Conservation (phyloP, 2,797 vertebrate species). For the Harpagifer antarcticus region DNA sequence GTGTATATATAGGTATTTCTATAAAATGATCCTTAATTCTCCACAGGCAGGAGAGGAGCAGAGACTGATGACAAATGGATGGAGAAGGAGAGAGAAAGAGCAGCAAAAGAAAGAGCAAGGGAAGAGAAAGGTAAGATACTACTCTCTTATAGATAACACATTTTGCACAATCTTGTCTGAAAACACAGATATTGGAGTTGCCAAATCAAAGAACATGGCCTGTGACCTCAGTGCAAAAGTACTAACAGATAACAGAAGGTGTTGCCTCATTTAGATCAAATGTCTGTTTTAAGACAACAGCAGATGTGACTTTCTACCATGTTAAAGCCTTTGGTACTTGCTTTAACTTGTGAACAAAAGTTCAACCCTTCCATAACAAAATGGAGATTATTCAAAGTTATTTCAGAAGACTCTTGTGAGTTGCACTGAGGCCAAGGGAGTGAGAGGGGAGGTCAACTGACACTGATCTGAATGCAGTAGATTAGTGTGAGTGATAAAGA, state of each 20-base stretch:
- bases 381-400: slow-evolving; percentile 26
- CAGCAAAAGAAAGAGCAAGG: slow-evolving; percentile 75
- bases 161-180: slow-evolving; percentile 31
- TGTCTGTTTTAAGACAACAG: slow-evolving; percentile 31
- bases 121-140: slow-evolving; percentile 79
- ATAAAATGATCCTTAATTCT: slow-evolving; percentile 26
- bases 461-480: slow-evolving; percentile 7
- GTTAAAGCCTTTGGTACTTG: slow-evolving; percentile 11
- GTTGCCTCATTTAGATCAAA: slow-evolving; percentile 8
- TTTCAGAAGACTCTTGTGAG: slow-evolving; percentile 27
- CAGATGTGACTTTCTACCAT: slow-evolving; percentile 52
- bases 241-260: slow-evolving; percentile 45
- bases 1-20: slow-evolving; percentile 18
- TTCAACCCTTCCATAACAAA: slow-evolving; percentile 34
- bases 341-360: slow-evolving; percentile 34
- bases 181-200: slow-evolving; percentile 7
- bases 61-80: slow-evolving; percentile 79
- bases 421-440: slow-evolving; percentile 34
- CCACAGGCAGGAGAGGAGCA: slow-evolving; percentile 71
- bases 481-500: slow-evolving; percentile 51
- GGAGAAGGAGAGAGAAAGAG: slow-evolving; percentile 76
- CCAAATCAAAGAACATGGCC: slow-evolving; percentile 46
- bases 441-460: slow-evolving; percentile 4
- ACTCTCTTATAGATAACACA: slow-evolving; percentile 26
- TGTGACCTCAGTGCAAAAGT: slow-evolving; percentile 50